Percentiles rank a stretch among this genome's conserved stretches.
phyloP scores from a whole-genome alignment of 2,888 invertebrate genomes.

The Choristoneura rosaceana region DNA sequence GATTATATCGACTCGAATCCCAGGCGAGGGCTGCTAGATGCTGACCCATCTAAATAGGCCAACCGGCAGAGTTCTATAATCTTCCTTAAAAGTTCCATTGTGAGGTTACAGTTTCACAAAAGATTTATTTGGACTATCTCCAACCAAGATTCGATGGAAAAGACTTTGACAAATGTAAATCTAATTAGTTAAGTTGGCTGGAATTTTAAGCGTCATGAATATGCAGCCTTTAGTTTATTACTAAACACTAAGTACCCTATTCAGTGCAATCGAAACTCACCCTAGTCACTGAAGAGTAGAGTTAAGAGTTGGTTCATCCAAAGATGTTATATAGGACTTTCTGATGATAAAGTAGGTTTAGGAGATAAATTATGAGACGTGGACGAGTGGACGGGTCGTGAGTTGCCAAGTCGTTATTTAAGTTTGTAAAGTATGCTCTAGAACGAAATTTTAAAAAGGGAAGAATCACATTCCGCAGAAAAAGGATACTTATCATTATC shows the following conservation, averaged over 20 bases:
- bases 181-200: constrained; percentile 26
- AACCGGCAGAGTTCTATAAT: no score
- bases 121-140: constrained; percentile 26
- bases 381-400: constrained; percentile 18
- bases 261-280: not conserved
- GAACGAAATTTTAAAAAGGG: constrained; percentile 4
- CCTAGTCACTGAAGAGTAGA: not conserved
- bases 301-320: not conserved
- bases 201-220: constrained; percentile 31
- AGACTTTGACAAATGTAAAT: constrained; percentile 36
- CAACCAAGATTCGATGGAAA: constrained; percentile 12
- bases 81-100: not conserved
- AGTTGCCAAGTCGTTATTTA: constrained; percentile 39
- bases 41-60: no score
- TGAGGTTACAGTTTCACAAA: not conserved
- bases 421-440: constrained; percentile 14
- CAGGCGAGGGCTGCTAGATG: no score
- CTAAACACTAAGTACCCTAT: not conserved
- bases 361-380: constrained; percentile 34
- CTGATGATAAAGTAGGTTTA: not conserved
- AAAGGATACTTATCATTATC: no score
- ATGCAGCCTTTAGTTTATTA: constrained; percentile 16
- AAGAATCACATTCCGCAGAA: not conserved
- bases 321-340: not conserved
- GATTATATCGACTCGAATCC: no score